A percentile compares a stretch with the other conserved stretches of the same genome.
phyloP scores from a whole-genome alignment of 2,888 invertebrate species.

The Blera fallax region DNA sequence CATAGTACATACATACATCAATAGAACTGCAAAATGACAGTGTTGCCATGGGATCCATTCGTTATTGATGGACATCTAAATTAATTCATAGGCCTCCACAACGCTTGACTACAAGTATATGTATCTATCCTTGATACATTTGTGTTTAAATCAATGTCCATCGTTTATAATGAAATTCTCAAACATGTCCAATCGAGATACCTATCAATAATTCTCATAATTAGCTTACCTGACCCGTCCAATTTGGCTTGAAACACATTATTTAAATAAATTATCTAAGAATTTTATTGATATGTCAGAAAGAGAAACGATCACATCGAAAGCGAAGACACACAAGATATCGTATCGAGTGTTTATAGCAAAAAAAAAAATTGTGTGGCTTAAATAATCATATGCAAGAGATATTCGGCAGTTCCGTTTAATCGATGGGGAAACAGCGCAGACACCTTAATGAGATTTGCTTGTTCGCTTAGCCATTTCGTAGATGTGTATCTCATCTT shows the following conservation, averaged over 20 bases:
- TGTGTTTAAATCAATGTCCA: not conserved
- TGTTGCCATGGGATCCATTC: too few species aligned
- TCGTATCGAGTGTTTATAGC: slow-evolving; percentile 57
- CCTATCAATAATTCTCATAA: slow-evolving; percentile 70
- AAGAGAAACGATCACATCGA: slow-evolving; percentile 42
- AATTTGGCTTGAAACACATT: slow-evolving; percentile 55
- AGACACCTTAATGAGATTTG: slow-evolving; percentile 80
- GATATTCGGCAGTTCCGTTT: slow-evolving; percentile 70
- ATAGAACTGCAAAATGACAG: too few species aligned
- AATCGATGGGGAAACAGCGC: slow-evolving; percentile 69
- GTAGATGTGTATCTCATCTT: slow-evolving; percentile 79
- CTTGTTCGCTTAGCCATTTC: slow-evolving; percentile 80
- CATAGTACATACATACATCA: too few species aligned
- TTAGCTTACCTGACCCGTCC: slow-evolving; percentile 67
- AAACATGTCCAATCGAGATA: slow-evolving; percentile 67
- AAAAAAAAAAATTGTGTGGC: slow-evolving; percentile 61
- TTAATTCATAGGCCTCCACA: not conserved
- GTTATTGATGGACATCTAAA: too few species aligned
- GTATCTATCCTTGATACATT: not conserved
- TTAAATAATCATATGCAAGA: slow-evolving; percentile 70
- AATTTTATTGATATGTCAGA: slow-evolving; percentile 62
- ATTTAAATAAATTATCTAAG: slow-evolving; percentile 69
- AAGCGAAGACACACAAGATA: slow-evolving; percentile 38
- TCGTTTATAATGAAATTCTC: slow-evolving; percentile 49
- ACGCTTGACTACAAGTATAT: not conserved